These are phyloP conservation scores for Maconellicoccus hirsutus DNA, from an alignment of 1,140 invertebrate genomes.

Conservation along the genomic window DNA sequence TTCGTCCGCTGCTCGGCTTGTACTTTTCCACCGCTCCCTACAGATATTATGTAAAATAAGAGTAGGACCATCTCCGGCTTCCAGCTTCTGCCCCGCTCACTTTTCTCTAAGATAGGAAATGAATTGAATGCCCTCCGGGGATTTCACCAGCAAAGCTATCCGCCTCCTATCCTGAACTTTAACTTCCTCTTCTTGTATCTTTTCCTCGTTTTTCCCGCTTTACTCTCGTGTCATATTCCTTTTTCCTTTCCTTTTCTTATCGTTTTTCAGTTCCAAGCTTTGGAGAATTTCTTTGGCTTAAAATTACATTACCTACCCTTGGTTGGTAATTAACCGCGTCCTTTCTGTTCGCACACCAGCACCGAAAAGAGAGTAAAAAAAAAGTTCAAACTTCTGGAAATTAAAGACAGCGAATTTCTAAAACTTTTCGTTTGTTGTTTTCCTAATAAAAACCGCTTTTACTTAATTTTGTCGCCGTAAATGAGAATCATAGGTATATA, in stretches of 20 bases:
- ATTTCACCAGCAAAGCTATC: slow-evolving; percentile 3
- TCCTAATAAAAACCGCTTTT: not conserved
- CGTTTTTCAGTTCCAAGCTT: not conserved
- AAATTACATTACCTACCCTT: slow-evolving; percentile 4
- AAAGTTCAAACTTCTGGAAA: slow-evolving; percentile 1
- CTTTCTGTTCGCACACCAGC: not conserved
- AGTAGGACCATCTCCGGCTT: slow-evolving; percentile 6
- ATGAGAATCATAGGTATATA: not conserved
- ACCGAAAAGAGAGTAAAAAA: not conserved
- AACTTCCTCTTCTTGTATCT: slow-evolving; percentile 8
- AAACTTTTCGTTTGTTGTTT: not conserved
- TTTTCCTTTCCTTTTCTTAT: not conserved
- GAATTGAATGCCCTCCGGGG: slow-evolving; percentile 6
- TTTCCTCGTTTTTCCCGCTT: slow-evolving; percentile 1
- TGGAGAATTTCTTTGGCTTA: not conserved
- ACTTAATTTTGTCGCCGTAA: not conserved
- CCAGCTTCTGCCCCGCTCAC: not conserved
- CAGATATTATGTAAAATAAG: slow-evolving; percentile 5
- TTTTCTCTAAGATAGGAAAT: not conserved
- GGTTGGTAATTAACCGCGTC: slow-evolving; percentile 1
- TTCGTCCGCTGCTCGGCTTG: slow-evolving; percentile 6
- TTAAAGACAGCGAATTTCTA: not conserved
- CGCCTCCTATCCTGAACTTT: not conserved
- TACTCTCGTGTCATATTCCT: slow-evolving; percentile 7
- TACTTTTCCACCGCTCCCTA: not conserved